Conservation (phyloP, 2,888 invertebrate genomes). For the Sisyra nigra region DNA sequence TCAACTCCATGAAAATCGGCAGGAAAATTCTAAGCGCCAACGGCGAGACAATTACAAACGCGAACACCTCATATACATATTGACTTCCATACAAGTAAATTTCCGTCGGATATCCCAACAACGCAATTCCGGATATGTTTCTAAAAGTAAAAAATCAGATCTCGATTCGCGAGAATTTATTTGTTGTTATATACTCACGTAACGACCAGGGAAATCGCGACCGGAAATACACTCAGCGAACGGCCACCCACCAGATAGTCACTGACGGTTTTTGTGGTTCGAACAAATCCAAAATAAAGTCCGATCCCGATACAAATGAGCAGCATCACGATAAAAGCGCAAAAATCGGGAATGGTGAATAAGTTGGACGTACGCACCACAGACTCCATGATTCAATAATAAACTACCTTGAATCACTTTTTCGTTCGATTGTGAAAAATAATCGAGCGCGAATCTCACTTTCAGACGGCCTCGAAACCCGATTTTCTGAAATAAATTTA, state of each 20-base stretch:
- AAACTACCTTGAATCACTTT: too few species aligned
- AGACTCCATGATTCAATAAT: too few species aligned
- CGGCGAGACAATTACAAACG: conserved; percentile 44
- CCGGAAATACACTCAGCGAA: conserved; percentile 67
- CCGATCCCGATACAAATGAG: conserved; percentile 62
- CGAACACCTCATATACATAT: conserved; percentile 47
- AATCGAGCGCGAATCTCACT: too few species aligned
- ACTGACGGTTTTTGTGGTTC: conserved; percentile 41
- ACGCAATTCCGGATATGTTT: conserved; percentile 61
- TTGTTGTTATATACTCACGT: too few species aligned
- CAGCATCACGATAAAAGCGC: conserved; percentile 62
- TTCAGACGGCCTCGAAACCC: too few species aligned
- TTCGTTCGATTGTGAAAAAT: too few species aligned
- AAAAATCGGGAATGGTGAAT: conserved; percentile 41
- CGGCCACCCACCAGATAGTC: conserved; percentile 70
- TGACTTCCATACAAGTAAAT: conserved; percentile 69
- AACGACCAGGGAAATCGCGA: conserved; percentile 71
- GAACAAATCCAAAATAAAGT: conserved; percentile 64
- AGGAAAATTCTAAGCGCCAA: conserved; percentile 50
- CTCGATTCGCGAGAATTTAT: too few species aligned
- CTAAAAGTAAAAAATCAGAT: conserved; percentile 31
- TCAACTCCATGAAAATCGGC: conserved; percentile 57
- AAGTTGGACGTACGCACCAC: too few species aligned
- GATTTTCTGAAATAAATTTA: too few species aligned
- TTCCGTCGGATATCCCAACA: conserved; percentile 65